Base-by-base conservation (phyloP, 2,888 invertebrate species). In the Polylopha cassiicola region DNA sequence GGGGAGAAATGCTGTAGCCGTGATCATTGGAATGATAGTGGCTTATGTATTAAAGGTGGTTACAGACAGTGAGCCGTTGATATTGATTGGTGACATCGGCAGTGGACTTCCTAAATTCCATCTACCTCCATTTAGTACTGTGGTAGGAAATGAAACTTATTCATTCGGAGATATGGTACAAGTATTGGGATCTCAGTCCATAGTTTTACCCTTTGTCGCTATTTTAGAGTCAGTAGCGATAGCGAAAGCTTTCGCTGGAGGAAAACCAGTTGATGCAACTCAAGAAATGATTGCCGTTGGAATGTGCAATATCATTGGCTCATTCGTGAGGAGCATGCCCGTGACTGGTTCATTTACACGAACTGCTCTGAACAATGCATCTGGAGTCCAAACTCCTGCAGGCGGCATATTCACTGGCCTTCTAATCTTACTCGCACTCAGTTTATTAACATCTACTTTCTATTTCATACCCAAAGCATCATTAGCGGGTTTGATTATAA, bases 221-320 rank as follows among this genome's bases (percentile, higher is more conserved):
- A 88, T 93, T 48, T 65, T 93, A 43, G 93, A 93, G 71, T 88
- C 88, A 47, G 87, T 93, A 4, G 92, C 93, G 0, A 91, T 93
- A 41, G 89, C 90, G 0, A 93, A 93, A 71, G 90, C 92, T 2
- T 93, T 93, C 61, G 92, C 93, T 0, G 91, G 90, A 58, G 94
- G 93, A 3, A 90, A 89, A 60, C 87, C 89, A 6, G 84, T 97
- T 21, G 93, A 97, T 65, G 94, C 95, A 0, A 95, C 94, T 13
- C 97, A 97, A 80, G 97, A 98, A 79, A 91, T 98, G 89, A 85
- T 97, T 38, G 95, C 97, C 0, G 77, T 97, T 23, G 95, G 95
- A n/a, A 55, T 93, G 1, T 91, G 93, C 54, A 97, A 97, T 65
- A 80, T 97, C 9, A 64, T 92, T 36, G 93, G 95, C 26, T 92